Conservation (phyloP, 2,797 vertebrate genomes). For the Danio aesculapii region DNA sequence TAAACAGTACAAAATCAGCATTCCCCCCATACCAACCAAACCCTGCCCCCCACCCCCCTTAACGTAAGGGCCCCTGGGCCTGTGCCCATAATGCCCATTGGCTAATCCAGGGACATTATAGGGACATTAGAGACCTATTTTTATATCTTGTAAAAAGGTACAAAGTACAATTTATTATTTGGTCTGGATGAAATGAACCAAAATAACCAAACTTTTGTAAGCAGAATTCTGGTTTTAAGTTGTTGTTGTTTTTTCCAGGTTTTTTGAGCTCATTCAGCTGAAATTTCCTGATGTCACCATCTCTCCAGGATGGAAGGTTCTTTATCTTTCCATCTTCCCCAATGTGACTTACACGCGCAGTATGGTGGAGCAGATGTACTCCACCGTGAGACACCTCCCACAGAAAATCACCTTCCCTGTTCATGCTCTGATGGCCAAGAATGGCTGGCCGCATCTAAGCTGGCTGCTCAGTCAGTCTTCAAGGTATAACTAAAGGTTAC, state of each 20-base stretch:
- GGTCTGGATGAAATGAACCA: no score
- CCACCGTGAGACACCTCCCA: slow-evolving; percentile 69
- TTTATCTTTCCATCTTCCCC: slow-evolving; percentile 67
- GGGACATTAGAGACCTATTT: no score
- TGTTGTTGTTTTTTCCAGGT: slow-evolving; percentile 69
- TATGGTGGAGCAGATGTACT: slow-evolving; percentile 86
- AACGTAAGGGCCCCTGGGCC: no score
- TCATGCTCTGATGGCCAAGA: slow-evolving; percentile 75
- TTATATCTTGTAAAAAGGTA: no score
- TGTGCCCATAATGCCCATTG: no score
- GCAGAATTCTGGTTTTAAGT: no score
- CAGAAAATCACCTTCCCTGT: slow-evolving; percentile 86
- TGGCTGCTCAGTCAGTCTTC: slow-evolving; percentile 86
- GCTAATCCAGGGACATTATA: no score
- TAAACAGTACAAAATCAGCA: no score
- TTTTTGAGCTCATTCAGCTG: slow-evolving; percentile 80
- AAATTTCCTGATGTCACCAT: slow-evolving; percentile 84
- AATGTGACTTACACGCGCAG: slow-evolving; percentile 73
- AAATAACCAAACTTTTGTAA: no score
- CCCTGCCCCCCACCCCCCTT: no score
- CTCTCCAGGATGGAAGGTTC: slow-evolving; percentile 86
- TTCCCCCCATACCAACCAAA: no score
- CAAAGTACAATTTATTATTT: no score
- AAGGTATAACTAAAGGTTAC: slow-evolving; percentile 72
- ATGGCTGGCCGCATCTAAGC: slow-evolving; percentile 84